These are phyloP conservation scores for Picathartes gymnocephalus DNA, from an alignment of 2,113 vertebrate species.

Conservation along the genomic window DNA sequence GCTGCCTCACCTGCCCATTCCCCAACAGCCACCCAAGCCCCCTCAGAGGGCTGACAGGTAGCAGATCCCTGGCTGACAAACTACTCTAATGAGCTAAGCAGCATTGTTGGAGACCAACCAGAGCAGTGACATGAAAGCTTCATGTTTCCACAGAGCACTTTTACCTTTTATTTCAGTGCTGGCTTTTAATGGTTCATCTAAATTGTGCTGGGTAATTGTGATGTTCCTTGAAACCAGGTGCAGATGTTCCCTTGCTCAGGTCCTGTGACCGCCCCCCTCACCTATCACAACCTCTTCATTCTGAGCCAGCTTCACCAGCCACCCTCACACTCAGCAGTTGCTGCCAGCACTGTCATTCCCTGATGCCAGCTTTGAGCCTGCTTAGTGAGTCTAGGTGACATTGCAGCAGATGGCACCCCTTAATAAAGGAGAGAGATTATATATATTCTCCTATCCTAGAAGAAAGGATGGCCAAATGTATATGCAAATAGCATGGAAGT, in stretches of 20 bases:
- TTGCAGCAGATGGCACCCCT: not conserved
- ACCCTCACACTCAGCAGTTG: not conserved
- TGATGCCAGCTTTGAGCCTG: not conserved
- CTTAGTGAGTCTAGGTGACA: not conserved
- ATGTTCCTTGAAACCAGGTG: not conserved
- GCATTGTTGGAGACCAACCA: not conserved
- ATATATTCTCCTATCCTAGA: not conserved
- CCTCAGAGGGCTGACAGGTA: not conserved
- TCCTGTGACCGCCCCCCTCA: not conserved
- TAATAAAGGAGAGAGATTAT: not conserved
- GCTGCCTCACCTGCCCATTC: not conserved
- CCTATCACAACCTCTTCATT: not conserved
- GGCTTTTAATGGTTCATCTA: not conserved
- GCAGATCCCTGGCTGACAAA: not conserved
- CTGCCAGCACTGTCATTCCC: not conserved
- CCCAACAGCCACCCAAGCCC: not conserved
- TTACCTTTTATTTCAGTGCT: not conserved
- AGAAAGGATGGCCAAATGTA: not conserved
- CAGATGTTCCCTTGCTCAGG: not conserved
- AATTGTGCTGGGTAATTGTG: conserved; percentile 29
- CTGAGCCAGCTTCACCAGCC: not conserved
- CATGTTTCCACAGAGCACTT: not conserved
- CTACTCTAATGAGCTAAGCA: not conserved
- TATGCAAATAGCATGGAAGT: not conserved
- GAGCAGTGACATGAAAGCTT: not conserved